Evolutionary conservation across 2,888 invertebrate genomes (phyloP).

Genomic region (Polydrusus pterygomalis): DNA sequence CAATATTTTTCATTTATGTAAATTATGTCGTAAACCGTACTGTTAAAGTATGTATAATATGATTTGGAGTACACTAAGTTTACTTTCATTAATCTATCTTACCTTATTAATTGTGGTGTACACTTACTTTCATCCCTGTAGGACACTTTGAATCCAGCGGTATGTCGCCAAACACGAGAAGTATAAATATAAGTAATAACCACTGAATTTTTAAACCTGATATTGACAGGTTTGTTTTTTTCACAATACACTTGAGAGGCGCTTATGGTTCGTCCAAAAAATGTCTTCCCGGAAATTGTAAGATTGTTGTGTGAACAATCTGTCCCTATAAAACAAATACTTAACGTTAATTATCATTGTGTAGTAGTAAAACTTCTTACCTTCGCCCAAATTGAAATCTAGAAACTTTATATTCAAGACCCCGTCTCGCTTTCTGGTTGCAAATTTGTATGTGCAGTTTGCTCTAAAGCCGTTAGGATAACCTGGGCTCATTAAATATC

Average conservation of each 20-base stretch:
- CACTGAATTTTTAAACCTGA: conserved; percentile 68
- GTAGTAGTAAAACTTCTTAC: conserved; percentile 51
- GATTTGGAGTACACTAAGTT: no score
- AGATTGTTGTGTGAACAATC: conserved; percentile 11
- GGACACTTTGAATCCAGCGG: conserved; percentile 77
- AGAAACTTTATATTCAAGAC: conserved; percentile 76
- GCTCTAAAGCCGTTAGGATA: conserved; percentile 77
- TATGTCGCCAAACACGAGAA: conserved; percentile 69
- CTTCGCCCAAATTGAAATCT: conserved; percentile 74
- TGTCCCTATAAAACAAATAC: neutral
- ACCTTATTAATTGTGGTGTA: no score
- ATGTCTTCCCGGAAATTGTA: neutral
- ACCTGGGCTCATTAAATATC: conserved; percentile 82
- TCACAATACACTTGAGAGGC: conserved; percentile 71
- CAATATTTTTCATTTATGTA: no score
- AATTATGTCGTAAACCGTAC: no score
- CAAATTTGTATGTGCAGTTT: conserved; percentile 81
- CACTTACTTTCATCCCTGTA: conserved; percentile 75
- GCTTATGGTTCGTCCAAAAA: neutral
- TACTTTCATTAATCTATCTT: no score
- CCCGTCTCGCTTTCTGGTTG: conserved; percentile 71
- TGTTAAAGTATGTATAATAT: no score
- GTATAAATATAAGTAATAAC: conserved; percentile 77
- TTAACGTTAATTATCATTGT: neutral
- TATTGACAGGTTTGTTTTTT: conserved; percentile 69